Evolutionary conservation across 2,113 vertebrate species (phyloP).

Genomic region (Mohoua ochrocephala): DNA sequence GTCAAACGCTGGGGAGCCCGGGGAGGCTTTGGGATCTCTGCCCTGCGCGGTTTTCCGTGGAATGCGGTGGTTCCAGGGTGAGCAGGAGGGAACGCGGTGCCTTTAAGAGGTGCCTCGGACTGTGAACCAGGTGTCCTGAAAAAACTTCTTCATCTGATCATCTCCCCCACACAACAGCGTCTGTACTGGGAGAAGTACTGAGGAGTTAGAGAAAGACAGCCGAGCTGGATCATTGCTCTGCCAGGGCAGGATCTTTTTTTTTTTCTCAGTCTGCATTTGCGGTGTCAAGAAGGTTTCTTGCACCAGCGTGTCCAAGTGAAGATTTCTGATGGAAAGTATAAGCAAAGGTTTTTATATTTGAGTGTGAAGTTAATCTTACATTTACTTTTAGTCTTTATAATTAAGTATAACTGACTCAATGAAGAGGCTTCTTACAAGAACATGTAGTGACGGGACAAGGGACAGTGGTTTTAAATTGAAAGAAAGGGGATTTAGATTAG

Average conservation of each 20-base stretch:
- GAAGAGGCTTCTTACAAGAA: neutral
- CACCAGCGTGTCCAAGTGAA: neutral
- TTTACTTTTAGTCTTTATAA: neutral
- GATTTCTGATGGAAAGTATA: neutral
- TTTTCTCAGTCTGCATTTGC: neutral
- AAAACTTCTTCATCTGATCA: neutral
- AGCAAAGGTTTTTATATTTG: neutral
- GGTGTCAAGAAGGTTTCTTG: neutral
- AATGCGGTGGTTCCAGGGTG: neutral
- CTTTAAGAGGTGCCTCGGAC: neutral
- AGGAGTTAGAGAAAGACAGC: neutral
- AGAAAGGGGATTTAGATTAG: neutral
- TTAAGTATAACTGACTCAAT: neutral
- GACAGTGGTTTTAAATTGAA: neutral
- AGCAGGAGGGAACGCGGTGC: neutral
- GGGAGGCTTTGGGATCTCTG: neutral
- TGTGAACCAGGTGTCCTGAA: neutral
- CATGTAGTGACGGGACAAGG: neutral
- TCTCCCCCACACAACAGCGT: accelerated
- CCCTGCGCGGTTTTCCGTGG: accelerated
- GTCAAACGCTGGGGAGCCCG: accelerated
- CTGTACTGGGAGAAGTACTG: neutral
- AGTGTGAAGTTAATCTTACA: neutral
- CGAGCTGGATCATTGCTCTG: neutral
- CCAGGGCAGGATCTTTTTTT: no score